These are phyloP conservation scores for Coronaproctus castanopsis DNA, from an alignment of 2,888 invertebrate species.

Conservation along the genomic window DNA sequence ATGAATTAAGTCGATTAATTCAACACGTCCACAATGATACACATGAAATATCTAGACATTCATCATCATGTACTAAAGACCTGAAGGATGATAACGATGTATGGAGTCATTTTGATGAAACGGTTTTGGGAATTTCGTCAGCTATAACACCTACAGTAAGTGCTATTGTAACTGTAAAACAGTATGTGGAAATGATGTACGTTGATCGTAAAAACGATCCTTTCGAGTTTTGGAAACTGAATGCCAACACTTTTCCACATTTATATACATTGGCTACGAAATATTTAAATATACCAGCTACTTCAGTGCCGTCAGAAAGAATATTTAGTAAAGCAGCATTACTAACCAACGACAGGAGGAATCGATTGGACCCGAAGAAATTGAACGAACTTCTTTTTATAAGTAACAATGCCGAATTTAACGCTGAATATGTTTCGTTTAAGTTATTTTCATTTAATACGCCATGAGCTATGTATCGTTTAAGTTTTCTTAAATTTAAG, in stretches of 20 bases:
- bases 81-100: not conserved
- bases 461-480: not conserved
- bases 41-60: not conserved
- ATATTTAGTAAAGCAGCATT: not conserved
- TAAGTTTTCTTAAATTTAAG: not conserved
- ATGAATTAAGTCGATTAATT: not conserved
- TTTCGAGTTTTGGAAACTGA: not conserved
- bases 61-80: not conserved
- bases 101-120: not conserved
- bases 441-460: not conserved
- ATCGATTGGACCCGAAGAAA: not conserved
- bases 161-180: not conserved
- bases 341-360: not conserved
- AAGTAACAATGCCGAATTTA: not conserved
- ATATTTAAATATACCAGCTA: not conserved
- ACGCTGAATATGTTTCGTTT: not conserved
- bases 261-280: not conserved
- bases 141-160: not conserved
- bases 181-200: not conserved
- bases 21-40: not conserved
- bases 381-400: not conserved
- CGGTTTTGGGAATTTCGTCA: not conserved
- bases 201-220: not conserved
- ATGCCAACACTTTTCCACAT: not conserved
- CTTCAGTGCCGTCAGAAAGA: not conserved